A percentile compares a stretch with the other conserved stretches of the same genome.
Conservation (phyloP, 1,140 invertebrate species). For the Ips typographus region DNA sequence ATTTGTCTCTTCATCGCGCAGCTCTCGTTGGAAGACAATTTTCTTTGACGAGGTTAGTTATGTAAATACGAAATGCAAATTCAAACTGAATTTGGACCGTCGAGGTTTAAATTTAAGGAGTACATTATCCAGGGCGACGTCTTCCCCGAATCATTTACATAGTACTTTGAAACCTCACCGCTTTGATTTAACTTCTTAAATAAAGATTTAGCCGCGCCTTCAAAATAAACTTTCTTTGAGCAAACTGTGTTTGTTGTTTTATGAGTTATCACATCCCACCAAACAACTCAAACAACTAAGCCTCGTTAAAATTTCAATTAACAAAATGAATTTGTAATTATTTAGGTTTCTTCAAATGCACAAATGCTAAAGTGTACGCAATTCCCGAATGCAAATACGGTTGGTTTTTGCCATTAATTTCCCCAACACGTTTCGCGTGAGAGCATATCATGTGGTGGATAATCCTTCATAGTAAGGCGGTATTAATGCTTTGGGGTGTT, state of each 20-base stretch:
- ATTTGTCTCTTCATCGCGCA: background rate
- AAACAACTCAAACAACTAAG: too few species aligned
- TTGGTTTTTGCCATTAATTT: conserved; percentile 3
- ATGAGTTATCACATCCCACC: background rate
- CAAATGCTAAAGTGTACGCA: background rate
- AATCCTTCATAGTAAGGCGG: conserved; percentile 1
- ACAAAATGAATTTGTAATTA: too few species aligned
- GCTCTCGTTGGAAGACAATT: background rate
- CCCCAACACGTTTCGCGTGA: background rate
- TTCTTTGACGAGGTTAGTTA: conserved; percentile 9
- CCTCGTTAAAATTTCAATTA: too few species aligned
- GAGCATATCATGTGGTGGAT: background rate
- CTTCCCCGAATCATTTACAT: conserved; percentile 20
- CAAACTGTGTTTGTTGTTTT: conserved; percentile 16
- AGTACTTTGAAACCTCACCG: conserved; percentile 20
- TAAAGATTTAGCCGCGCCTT: conserved; percentile 12
- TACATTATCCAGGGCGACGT: conserved; percentile 23
- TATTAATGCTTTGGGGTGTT: conserved; percentile 3
- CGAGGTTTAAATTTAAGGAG: conserved; percentile 21
- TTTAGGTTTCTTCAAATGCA: too few species aligned
- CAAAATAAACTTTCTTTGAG: conserved; percentile 10
- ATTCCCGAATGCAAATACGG: conserved; percentile 2
- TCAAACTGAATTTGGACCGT: conserved; percentile 18
- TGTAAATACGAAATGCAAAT: conserved; percentile 18
- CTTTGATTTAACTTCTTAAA: conserved; percentile 23